Percentiles rank a stretch among this genome's conserved stretches.
These are phyloP conservation scores for Poecilus cupreus DNA, from an alignment of 2,888 invertebrate species.

Conservation along the genomic window DNA sequence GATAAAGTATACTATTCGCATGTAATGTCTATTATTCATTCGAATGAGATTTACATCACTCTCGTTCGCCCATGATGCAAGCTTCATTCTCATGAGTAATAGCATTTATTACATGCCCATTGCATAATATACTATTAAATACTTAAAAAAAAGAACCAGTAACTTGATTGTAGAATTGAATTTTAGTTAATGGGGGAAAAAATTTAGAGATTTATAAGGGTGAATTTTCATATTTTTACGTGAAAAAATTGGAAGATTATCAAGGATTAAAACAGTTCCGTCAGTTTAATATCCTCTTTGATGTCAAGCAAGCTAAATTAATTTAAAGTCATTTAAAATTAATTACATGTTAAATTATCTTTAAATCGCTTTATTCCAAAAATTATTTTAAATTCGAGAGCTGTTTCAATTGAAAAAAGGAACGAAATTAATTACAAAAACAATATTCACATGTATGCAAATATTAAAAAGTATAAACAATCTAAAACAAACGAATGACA, in stretches of 20 bases:
- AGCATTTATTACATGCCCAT: too few relatives aligned
- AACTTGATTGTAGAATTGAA: not conserved
- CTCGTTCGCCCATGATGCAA: too few relatives aligned
- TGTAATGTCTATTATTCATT: too few relatives aligned
- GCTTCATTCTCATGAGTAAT: too few relatives aligned
- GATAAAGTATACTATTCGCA: too few relatives aligned
- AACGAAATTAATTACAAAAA: not conserved
- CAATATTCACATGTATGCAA: not conserved
- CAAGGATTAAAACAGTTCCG: constrained; percentile 19
- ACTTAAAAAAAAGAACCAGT: too few relatives aligned
- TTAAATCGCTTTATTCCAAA: constrained; percentile 1
- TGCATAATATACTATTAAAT: too few relatives aligned
- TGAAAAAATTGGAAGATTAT: constrained; percentile 32
- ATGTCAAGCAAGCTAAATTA: constrained; percentile 13
- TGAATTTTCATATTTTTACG: constrained; percentile 14
- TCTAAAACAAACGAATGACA: not conserved
- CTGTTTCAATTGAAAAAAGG: too few relatives aligned
- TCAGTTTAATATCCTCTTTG: constrained; percentile 25
- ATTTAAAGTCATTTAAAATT: constrained; percentile 1
- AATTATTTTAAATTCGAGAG: not conserved
- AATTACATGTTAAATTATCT: constrained; percentile 22
- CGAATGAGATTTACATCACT: too few relatives aligned
- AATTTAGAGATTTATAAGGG: constrained; percentile 11
- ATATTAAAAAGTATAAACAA: not conserved
- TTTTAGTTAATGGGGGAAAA: not conserved